Conservation (phyloP, 2,113 vertebrate species). For the Perognathus longimembris region DNA sequence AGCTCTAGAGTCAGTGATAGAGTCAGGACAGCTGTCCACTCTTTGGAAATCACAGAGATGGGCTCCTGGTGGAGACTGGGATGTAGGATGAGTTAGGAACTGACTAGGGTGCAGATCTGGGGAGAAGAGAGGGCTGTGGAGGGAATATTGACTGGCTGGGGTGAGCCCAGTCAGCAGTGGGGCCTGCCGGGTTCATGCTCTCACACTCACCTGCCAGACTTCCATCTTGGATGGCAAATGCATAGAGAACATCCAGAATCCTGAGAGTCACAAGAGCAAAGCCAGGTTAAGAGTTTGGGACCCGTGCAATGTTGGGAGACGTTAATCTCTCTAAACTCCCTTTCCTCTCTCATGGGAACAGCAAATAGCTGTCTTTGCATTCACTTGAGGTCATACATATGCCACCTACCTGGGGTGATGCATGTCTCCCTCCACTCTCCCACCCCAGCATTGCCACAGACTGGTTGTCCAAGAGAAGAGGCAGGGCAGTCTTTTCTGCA, state of each 20-base stretch:
- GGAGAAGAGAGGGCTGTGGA: not conserved
- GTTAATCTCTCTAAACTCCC: not conserved
- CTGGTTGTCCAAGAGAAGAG: not conserved
- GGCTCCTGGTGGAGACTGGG: not conserved
- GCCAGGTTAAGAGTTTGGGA: not conserved
- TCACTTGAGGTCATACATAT: not conserved
- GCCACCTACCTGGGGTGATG: not conserved
- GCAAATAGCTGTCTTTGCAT: not conserved
- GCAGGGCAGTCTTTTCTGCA: not conserved
- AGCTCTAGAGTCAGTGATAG: not conserved
- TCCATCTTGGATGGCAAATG: constrained; percentile 72
- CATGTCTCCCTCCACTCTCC: not conserved
- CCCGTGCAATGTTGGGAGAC: not conserved
- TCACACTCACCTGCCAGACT: constrained; percentile 76
- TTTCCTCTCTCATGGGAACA: not conserved
- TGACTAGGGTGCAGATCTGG: not conserved
- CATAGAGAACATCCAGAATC: constrained; percentile 76
- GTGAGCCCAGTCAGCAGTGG: not conserved
- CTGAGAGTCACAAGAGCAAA: constrained; percentile 37
- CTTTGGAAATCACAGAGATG: constrained; percentile 24
- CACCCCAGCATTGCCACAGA: not conserved
- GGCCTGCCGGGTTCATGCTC: not conserved
- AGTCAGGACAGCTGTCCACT: not conserved
- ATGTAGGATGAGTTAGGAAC: not conserved
- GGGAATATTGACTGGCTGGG: not conserved